Percentiles rank a stretch among this genome's conserved stretches.
Evolutionary conservation across 2,113 vertebrate species (phyloP).

Genomic region (Pica pica): DNA sequence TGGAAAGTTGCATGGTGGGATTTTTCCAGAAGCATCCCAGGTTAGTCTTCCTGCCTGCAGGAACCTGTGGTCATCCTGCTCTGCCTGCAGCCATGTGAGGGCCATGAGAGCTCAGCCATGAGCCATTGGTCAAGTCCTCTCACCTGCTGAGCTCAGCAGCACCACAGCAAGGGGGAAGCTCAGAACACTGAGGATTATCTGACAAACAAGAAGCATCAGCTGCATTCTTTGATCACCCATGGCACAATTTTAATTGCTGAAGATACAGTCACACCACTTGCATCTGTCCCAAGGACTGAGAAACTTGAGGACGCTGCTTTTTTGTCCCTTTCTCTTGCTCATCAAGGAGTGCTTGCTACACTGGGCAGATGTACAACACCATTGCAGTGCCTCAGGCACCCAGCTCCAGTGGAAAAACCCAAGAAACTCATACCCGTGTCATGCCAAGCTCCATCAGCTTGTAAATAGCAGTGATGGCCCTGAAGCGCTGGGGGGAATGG

Average conservation of each 20-base stretch:
- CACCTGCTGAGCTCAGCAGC: background rate
- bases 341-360: background rate
- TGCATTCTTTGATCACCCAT: background rate
- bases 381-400: background rate
- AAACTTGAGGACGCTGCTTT: background rate
- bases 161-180: background rate
- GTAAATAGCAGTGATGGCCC: background rate
- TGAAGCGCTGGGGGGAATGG: background rate
- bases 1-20: fast-evolving
- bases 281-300: background rate
- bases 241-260: background rate
- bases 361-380: background rate
- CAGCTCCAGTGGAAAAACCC: background rate
- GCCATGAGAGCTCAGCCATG: background rate
- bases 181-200: background rate
- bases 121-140: background rate
- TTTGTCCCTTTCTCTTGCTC: background rate
- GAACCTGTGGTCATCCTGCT: background rate
- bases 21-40: background rate
- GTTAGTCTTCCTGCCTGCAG: background rate
- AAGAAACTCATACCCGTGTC: background rate
- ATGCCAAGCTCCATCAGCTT: background rate
- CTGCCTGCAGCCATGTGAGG: background rate
- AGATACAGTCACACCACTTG: background rate
- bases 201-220: background rate